A percentile compares a stretch with the other conserved stretches of the same genome.
phyloP scores from a whole-genome alignment of 2,888 invertebrate species.

The Rhagium mordax region DNA sequence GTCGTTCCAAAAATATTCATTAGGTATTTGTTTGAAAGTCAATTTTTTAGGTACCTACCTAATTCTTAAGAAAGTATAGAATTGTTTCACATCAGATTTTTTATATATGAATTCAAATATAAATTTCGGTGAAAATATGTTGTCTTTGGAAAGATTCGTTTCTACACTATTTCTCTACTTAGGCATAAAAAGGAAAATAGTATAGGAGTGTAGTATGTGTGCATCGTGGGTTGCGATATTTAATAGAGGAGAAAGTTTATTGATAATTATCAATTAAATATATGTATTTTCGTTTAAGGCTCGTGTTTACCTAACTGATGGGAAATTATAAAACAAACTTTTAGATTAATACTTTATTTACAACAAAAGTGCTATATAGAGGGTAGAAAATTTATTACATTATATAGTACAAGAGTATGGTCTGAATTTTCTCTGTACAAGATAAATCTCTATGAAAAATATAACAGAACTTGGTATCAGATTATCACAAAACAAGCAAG shows the following conservation, averaged over 20 bases:
- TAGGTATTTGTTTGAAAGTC: too few species aligned
- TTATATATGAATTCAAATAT: too few species aligned
- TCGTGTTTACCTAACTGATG: neutral
- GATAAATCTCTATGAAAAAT: neutral
- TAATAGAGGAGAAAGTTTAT: constrained; percentile 18
- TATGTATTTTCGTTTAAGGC: neutral
- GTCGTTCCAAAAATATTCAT: too few species aligned
- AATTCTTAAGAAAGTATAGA: too few species aligned
- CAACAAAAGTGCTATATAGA: neutral
- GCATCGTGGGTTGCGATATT: neutral
- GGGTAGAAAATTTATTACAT: neutral
- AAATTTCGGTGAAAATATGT: too few species aligned
- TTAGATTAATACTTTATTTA: neutral
- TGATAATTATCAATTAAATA: neutral
- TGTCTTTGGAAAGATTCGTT: neutral
- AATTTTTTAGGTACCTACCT: too few species aligned
- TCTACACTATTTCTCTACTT: neutral
- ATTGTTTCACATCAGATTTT: too few species aligned
- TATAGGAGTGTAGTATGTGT: neutral
- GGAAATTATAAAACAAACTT: neutral
- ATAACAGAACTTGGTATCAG: constrained; percentile 13
- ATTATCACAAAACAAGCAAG: constrained; percentile 3
- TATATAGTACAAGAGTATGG: neutral
- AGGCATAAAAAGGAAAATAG: neutral
- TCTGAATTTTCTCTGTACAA: neutral